A percentile compares a stretch with the other conserved stretches of the same genome.
Evolutionary conservation across 2,888 invertebrate species (phyloP).

Genomic region (Ectemnius lituratus): DNA sequence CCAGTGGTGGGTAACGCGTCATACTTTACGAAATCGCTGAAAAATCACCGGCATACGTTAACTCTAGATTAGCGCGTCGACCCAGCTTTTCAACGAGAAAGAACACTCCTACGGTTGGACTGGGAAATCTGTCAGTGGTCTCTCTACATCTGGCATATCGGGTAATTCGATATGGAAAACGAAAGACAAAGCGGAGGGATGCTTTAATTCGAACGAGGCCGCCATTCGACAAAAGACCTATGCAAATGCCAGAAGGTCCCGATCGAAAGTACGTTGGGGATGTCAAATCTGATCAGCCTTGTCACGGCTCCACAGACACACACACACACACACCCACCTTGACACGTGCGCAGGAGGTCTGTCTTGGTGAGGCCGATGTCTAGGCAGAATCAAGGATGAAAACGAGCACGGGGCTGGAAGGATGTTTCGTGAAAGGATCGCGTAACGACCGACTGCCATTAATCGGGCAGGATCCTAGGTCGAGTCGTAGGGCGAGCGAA

Average conservation of each 20-base stretch:
- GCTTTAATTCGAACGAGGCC: slow-evolving; percentile 38
- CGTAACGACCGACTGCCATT: slow-evolving; percentile 20
- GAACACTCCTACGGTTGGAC: slow-evolving; percentile 12
- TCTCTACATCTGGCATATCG: slow-evolving; percentile 40
- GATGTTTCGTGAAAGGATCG: neutral
- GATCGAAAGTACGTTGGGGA: slow-evolving; percentile 38
- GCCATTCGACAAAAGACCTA: slow-evolving; percentile 35
- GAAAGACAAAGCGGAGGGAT: slow-evolving; percentile 47
- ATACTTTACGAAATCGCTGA: slow-evolving; percentile 45
- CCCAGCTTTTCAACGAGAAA: no score
- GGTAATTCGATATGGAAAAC: slow-evolving; percentile 57
- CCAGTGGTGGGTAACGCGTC: slow-evolving; percentile 52
- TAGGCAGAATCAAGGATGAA: no score
- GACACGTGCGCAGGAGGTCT: no score
- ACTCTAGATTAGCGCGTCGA: neutral
- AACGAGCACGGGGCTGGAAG: no score
- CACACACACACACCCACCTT: neutral
- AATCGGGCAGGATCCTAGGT: slow-evolving; percentile 32
- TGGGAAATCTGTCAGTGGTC: slow-evolving; percentile 32
- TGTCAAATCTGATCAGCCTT: slow-evolving; percentile 26
- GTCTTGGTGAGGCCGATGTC: no score
- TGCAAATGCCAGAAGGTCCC: slow-evolving; percentile 33
- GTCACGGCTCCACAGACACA: neutral
- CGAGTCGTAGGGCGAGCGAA: slow-evolving; percentile 47
- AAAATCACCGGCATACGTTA: slow-evolving; percentile 31